Base-by-base conservation (phyloP, 1,140 invertebrate genomes). In the Drosophila novamexicana region DNA sequence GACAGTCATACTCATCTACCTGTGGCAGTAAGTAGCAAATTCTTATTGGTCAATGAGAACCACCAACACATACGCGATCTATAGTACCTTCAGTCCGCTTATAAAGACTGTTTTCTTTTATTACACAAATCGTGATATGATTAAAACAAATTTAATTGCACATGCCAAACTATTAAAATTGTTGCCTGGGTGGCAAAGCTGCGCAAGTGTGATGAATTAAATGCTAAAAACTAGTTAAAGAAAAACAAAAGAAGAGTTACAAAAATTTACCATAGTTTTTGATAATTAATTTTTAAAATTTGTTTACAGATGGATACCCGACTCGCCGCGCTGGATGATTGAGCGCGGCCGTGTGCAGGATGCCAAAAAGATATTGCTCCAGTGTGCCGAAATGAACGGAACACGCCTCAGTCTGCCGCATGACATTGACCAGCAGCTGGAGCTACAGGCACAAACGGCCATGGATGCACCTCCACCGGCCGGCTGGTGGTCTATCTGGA, bases 321-420 rank as follows among this genome's bases (percentile, higher is more conserved):
- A 98, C 92, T 97, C 96, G 29, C 97, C 97, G 0, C 93, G 97
- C 62, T 98, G 97, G 97, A 93, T 97, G n/a, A 92, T 97, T 1
- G 94, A 96, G 0, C 94, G 95, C 54, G 96, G 96, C 0, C 94
- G 94, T 59, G 94, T 96, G 29, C 94, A 95, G 37, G 95, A 96
- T 71, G 96, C 97, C 0, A 95, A 96, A 63, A 93, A 94, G 59
- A 94, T 97, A 1, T 81, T 97, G 1, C 93, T 95, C 63, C 94
- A 94, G 58, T 96, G 96, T 9, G 96, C 96, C 6, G 94, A 93
- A 67, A 93, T 93, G 59, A 94, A 94, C 64, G 94, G 93, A 0
- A 92, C 85, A 4, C 79, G 88, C 6, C 81, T 76, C 44, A 77
- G 72, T 66, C 78, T 93, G 34, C 91, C 92, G 6, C 80, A 89